phyloP scores from a whole-genome alignment of 2,113 vertebrate species.

The Paratilapia polleni region DNA sequence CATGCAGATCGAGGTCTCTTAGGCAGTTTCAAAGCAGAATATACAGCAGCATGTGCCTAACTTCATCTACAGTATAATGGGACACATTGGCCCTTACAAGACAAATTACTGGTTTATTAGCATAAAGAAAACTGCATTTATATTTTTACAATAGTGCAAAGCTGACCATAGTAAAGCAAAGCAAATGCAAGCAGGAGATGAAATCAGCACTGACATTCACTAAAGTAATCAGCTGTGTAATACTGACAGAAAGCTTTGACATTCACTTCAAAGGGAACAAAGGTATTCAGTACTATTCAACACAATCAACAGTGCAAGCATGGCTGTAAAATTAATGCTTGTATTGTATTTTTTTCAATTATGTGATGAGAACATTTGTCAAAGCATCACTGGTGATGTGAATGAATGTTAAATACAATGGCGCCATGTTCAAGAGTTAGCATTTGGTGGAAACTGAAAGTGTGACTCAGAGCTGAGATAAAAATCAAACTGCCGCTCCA shows the following conservation, averaged over 20 bases:
- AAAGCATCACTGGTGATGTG: not conserved
- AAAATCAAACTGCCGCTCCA: constrained; percentile 22
- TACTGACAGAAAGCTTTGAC: constrained; percentile 53
- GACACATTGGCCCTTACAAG: not conserved
- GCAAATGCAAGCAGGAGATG: constrained; percentile 36
- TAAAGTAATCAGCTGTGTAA: constrained; percentile 52
- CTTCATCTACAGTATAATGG: constrained; percentile 50
- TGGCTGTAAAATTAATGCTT: constrained; percentile 35
- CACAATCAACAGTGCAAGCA: constrained; percentile 64
- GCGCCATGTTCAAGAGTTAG: not conserved
- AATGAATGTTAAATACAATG: constrained; percentile 21
- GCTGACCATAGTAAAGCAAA: constrained; percentile 53
- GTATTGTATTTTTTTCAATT: not conserved
- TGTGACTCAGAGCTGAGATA: constrained; percentile 52
- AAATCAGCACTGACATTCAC: constrained; percentile 49
- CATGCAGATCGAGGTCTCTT: constrained; percentile 69
- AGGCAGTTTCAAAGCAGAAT: constrained; percentile 66
- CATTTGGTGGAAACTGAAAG: constrained; percentile 12
- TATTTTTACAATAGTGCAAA: constrained; percentile 53
- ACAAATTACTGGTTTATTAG: constrained; percentile 42
- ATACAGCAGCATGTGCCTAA: constrained; percentile 67
- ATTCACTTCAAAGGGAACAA: constrained; percentile 56
- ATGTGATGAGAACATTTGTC: constrained; percentile 12
- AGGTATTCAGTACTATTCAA: constrained; percentile 31
- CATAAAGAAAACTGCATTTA: constrained; percentile 39